A percentile compares a stretch with the other conserved stretches of the same genome.
These are phyloP conservation scores for Ips typographus DNA, from an alignment of 1,140 invertebrate species.

Conservation along the genomic window DNA sequence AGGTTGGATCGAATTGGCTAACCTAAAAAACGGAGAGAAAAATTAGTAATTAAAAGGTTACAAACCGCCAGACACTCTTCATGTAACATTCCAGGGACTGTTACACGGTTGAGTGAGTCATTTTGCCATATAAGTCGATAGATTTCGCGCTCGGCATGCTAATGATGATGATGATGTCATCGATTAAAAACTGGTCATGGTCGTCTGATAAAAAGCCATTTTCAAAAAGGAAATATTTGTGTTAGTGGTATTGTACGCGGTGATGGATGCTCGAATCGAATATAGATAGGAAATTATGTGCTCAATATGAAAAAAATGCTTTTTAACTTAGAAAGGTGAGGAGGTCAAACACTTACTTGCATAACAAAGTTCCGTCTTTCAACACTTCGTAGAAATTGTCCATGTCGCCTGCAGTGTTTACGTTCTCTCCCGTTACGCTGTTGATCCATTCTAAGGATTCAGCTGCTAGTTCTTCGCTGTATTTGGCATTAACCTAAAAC, in stretches of 20 bases:
- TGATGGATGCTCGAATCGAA: no score
- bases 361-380: constrained; percentile 83
- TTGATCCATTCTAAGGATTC: constrained; percentile 92
- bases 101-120: constrained; percentile 28
- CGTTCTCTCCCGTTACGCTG: constrained; percentile 74
- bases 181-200: constrained; percentile 21
- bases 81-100: constrained; percentile 17
- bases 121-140: constrained; percentile 23
- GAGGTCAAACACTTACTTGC: constrained; percentile 64
- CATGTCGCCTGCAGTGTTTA: constrained; percentile 81
- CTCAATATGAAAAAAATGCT: neutral
- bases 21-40: constrained; percentile 53
- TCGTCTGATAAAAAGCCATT: constrained; percentile 3
- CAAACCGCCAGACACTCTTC: neutral
- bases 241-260: neutral
- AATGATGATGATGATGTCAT: constrained; percentile 18
- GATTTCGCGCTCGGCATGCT: constrained; percentile 15
- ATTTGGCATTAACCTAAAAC: constrained; percentile 88
- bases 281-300: no score
- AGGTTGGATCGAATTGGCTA: constrained; percentile 78
- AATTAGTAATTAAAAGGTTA: no score
- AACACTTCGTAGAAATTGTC: constrained; percentile 90
- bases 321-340: neutral
- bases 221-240: constrained; percentile 15
- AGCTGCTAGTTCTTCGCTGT: constrained; percentile 87